Percentiles rank a stretch among this genome's conserved stretches.
Evolutionary conservation across 64 coral and sea anemone genomes (phyloP).

Genomic region (Montipora capricornis): DNA sequence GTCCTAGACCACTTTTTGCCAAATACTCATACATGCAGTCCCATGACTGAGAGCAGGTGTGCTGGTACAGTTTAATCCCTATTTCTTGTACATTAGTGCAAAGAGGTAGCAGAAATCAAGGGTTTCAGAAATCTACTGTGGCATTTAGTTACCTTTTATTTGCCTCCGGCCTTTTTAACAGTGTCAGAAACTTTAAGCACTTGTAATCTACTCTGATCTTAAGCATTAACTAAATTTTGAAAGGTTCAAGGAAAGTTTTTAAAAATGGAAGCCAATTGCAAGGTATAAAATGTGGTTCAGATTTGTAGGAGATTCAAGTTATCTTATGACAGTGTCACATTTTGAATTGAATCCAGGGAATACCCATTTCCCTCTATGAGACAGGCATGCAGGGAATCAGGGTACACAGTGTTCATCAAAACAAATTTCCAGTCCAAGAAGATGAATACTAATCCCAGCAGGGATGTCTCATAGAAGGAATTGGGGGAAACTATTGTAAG

Average conservation of each 20-base stretch:
- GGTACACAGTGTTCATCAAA: not conserved
- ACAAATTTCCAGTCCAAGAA: not conserved
- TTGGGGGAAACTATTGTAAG: not conserved
- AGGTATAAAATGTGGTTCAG: not conserved
- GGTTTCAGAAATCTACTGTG: slow-evolving; percentile 13
- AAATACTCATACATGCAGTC: slow-evolving; percentile 48
- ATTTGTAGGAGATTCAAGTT: not conserved
- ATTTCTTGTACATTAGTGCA: not conserved
- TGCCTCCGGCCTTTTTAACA: slow-evolving; percentile 9
- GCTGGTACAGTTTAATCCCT: not conserved
- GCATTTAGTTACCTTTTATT: not conserved
- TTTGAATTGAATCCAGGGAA: slow-evolving; percentile 29
- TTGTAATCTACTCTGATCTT: slow-evolving; percentile 8
- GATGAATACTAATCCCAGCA: not conserved
- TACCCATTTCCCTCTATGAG: slow-evolving; percentile 10
- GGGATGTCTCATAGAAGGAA: slow-evolving; percentile 9
- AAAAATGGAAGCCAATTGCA: not conserved
- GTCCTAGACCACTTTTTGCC: slow-evolving; percentile 19
- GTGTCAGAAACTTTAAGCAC: slow-evolving; percentile 2
- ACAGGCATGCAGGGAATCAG: not conserved
- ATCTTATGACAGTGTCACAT: not conserved
- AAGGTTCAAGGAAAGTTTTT: slow-evolving; percentile 18
- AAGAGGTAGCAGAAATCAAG: not conserved
- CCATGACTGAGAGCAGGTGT: slow-evolving; percentile 58
- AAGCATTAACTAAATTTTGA: not conserved